Evolutionary conservation across 2,797 vertebrate genomes (phyloP), one percentile per base, ranked within the genome.

Genomic region (Phyllotis vaccarum): DNA sequence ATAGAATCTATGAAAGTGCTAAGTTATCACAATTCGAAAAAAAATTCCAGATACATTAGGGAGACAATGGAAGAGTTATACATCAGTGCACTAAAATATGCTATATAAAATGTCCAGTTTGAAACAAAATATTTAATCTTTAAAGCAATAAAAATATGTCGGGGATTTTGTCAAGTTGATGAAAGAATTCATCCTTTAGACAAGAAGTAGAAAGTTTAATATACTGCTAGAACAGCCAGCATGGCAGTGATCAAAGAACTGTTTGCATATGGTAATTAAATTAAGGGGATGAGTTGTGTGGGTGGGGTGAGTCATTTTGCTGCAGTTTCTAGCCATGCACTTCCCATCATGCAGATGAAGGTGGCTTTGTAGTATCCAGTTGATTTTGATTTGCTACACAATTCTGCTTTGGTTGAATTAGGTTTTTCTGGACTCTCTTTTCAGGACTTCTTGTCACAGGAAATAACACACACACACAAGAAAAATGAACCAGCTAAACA

Each of bases 61-160:
- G 31, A 46, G 11, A 16, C 4, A 62, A 17, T 86, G 54, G 31
- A 87, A 21, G 58, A 95, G 74, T 93, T 43, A 62, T 7, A 85
- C 85, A 64, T 43, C 14, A 83, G 40, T 91, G 81, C 19, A 46
- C 93, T 93, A 81, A 74, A 95, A 76, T 79, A 52, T 87, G 40
- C 82, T 87, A 82, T 52, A 34, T 81, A 91, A 86, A 88, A 92
- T 91, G 17, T 79, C 29, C 60, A 60, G 43, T 89, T 86, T 96
- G 88, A 58, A 86, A 80, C 60, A 54, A 64, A 89, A 78, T 85
- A 78, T 24, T 52, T 54, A 91, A 37, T 70, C 46, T 87, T 13
- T 3, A 87, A 40, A 91, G 72, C 85, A 92, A 86, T 4, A 90
- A 40, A 87, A 85, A 85, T 95, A 79, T 37, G 49, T 54, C 83